Evolutionary conservation across 2,888 invertebrate species (phyloP), one percentile per base, ranked within the genome.

Genomic region (Chydorus sphaericus): DNA sequence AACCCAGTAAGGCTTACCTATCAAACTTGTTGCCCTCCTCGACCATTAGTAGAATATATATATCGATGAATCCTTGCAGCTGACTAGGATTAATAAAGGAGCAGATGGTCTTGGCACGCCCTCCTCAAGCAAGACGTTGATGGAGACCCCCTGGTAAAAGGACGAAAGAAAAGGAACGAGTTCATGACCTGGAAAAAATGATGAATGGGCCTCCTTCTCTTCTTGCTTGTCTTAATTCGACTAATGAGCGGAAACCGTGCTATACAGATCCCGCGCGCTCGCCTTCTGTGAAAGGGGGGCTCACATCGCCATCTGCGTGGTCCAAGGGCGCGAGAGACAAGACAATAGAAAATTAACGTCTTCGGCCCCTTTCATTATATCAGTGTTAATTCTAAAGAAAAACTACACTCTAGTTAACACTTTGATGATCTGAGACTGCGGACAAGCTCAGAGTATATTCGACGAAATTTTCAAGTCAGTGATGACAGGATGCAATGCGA

Each of bases 251-350:
- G 10, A 44, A 44, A 44, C n/a, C n/a, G n/a, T n/a, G n/a, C n/a
- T n/a, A n/a, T n/a, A n/a, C n/a, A 44, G 44, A 44, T 44, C 44
- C 44, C 44, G 44, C 44, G n/a, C 44, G 23, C 44, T 44, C 44
- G 23, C 28, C 26, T 44, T 20, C 26, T 26, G 18, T 44, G 14
- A 44, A 26, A n/a, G n/a, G n/a, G n/a, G n/a, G n/a, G n/a, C n/a
- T n/a, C n/a, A n/a, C n/a, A n/a, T n/a, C n/a, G n/a, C n/a, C 28
- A 44, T 14, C 44, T 28, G 44, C 44, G 28, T 44, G 44, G 44
- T 44, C 28, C 10, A 44, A 28, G 14, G 28, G 44, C 26, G 44
- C 18, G 44, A 23, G 16, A 3, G 16, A 44, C 23, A 44, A 26
- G 44, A 44, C 14, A 26, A 26, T 20, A 1, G 26, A 44, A 44